A percentile compares a stretch with the other conserved stretches of the same genome.
Conservation (phyloP, 2,888 invertebrate genomes). For the Chirona hameri region DNA sequence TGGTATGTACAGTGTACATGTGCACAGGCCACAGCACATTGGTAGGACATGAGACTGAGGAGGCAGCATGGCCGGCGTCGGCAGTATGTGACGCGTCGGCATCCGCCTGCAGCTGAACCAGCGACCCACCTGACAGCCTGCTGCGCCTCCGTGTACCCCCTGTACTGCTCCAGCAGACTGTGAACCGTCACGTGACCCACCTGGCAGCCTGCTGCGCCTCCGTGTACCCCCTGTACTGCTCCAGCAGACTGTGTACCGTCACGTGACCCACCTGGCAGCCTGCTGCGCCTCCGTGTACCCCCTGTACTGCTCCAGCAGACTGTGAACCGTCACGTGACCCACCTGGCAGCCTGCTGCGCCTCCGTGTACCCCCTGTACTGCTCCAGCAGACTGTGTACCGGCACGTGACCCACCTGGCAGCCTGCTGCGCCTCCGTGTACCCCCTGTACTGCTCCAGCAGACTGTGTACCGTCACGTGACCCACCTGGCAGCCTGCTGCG, state of each 20-base stretch:
- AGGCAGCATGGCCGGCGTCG: too few relatives aligned
- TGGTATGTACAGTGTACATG: too few relatives aligned
- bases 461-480: background rate
- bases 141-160: conserved; percentile 25
- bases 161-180: conserved; percentile 35
- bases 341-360: too few relatives aligned
- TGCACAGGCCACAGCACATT: too few relatives aligned
- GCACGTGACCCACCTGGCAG: background rate
- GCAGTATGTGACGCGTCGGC: too few relatives aligned
- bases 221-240: conserved; percentile 34
- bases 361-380: conserved; percentile 34
- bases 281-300: too few relatives aligned
- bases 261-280: conserved; percentile 38
- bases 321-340: too few relatives aligned
- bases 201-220: background rate
- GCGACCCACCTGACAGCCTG: background rate
- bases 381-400: conserved; percentile 30
- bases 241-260: conserved; percentile 39
- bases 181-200: background rate
- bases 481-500: background rate
- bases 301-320: too few relatives aligned
- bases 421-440: background rate
- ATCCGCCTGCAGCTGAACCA: background rate
- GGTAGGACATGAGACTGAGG: too few relatives aligned
- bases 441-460: conserved; percentile 37